Percentiles rank a stretch among this genome's conserved stretches.
Conservation (phyloP, 2,797 vertebrate species). For the Sebastes cheni region DNA sequence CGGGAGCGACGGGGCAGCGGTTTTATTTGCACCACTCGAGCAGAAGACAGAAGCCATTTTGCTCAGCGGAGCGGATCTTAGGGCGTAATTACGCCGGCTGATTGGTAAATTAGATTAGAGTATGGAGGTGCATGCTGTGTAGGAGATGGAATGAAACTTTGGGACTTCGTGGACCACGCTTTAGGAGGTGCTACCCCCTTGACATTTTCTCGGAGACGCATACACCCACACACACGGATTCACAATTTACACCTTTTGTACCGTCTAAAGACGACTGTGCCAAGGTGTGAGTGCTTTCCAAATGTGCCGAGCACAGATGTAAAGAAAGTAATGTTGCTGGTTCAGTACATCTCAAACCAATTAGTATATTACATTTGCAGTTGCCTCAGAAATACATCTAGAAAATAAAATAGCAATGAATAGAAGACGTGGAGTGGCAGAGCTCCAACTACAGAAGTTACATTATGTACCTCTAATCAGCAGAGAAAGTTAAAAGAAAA, state of each 20-base stretch:
- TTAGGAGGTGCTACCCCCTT: not conserved
- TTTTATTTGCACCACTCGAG: conserved; percentile 68
- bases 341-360: conserved; percentile 15
- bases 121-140: conserved; percentile 52
- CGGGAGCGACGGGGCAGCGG: conserved; percentile 22
- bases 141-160: conserved; percentile 30
- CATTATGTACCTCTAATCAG: conserved; percentile 6
- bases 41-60: conserved; percentile 69
- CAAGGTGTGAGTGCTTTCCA: not conserved
- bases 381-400: not conserved
- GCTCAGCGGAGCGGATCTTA: conserved; percentile 68
- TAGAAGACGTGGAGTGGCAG: not conserved
- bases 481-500: conserved; percentile 28
- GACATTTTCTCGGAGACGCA: not conserved
- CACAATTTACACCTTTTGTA: not conserved
- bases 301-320: not conserved
- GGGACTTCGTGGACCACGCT: not conserved
- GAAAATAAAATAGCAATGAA: not conserved
- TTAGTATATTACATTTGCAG: not conserved
- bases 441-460: not conserved
- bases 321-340: not conserved
- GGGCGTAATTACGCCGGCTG: conserved; percentile 68
- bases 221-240: not conserved
- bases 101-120: conserved; percentile 78
- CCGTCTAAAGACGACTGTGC: not conserved